These are phyloP conservation scores for Agelastica alni DNA, from an alignment of 2,888 invertebrate genomes.

Conservation along the genomic window DNA sequence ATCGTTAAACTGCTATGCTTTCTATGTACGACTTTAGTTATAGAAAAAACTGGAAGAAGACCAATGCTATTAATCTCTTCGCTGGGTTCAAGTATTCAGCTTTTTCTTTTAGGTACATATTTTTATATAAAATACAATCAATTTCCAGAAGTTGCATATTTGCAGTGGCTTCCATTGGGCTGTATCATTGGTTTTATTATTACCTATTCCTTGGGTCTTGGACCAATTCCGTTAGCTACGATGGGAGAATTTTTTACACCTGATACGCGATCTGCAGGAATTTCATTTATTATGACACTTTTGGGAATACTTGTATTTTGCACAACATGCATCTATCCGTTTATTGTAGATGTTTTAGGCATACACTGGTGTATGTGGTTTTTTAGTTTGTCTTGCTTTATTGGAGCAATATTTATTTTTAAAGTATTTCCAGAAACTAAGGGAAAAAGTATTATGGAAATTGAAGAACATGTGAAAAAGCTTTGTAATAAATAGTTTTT, in stretches of 20 bases:
- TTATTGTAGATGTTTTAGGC: constrained; percentile 21
- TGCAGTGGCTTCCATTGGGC: constrained; percentile 68
- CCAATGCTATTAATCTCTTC: not conserved
- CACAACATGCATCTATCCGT: constrained; percentile 32
- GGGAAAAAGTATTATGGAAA: constrained; percentile 32
- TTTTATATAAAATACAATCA: not conserved
- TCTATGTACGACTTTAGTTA: constrained; percentile 61
- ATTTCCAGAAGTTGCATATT: not conserved
- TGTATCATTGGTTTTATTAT: constrained; percentile 71
- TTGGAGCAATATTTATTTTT: constrained; percentile 26
- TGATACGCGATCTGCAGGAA: constrained; percentile 71
- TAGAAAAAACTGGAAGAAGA: constrained; percentile 41
- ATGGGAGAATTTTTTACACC: constrained; percentile 80
- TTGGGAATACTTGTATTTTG: constrained; percentile 26
- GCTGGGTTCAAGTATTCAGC: not conserved
- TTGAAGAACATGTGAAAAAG: constrained; percentile 13
- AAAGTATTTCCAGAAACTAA: constrained; percentile 34
- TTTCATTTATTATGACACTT: constrained; percentile 21
- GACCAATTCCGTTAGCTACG: constrained; percentile 79
- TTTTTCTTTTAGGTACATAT: not conserved
- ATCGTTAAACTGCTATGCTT: not conserved
- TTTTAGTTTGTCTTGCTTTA: constrained; percentile 21
- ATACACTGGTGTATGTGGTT: constrained; percentile 29
- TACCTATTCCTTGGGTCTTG: constrained; percentile 70
- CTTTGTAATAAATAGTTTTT: not conserved